Conservation (phyloP, 2,113 vertebrate genomes). For the Sterrhoptilus dennistouni region DNA sequence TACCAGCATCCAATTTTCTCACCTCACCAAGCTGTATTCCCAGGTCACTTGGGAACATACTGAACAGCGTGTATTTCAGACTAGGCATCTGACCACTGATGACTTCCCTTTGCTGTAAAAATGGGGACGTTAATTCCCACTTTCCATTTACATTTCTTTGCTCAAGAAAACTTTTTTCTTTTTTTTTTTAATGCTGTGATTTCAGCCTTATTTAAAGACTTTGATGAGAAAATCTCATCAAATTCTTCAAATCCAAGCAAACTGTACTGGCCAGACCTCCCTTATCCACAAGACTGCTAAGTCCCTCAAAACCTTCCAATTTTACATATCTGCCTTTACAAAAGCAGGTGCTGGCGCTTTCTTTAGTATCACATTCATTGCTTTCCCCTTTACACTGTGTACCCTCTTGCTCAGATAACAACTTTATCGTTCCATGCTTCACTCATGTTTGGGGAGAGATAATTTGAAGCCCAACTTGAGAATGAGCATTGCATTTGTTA, state of each 20-base stretch:
- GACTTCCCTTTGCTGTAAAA: background rate
- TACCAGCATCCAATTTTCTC: background rate
- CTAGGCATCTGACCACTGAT: background rate
- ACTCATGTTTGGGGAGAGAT: background rate
- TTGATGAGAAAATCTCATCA: background rate
- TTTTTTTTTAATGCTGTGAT: background rate
- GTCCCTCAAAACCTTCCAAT: background rate
- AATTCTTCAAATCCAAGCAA: background rate
- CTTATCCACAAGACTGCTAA: background rate
- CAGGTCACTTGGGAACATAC: background rate
- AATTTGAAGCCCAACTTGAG: background rate
- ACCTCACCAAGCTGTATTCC: background rate
- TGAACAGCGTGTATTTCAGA: accelerated
- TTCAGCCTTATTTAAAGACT: background rate
- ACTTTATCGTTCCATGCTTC: background rate
- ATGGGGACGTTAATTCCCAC: background rate
- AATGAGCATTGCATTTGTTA: background rate
- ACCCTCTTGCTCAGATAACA: background rate
- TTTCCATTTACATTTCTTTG: background rate
- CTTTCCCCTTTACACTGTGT: background rate
- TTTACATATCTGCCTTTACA: background rate
- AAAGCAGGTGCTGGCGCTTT: background rate
- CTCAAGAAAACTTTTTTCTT: background rate
- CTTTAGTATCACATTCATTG: background rate
- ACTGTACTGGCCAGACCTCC: background rate